Conservation (phyloP, 2,797 vertebrate genomes). For the Xiphophorus birchmanni region DNA sequence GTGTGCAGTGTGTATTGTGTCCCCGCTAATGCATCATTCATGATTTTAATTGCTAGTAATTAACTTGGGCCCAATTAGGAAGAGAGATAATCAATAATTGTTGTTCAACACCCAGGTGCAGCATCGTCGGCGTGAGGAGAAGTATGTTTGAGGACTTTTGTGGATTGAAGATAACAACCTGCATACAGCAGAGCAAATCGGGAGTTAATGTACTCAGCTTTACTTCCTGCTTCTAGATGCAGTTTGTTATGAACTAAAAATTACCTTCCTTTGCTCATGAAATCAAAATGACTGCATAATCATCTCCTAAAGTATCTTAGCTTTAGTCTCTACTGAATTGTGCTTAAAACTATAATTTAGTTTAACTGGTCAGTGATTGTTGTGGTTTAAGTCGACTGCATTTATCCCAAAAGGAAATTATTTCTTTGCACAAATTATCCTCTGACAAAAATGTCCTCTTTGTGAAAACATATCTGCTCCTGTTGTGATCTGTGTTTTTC, state of each 20-base stretch:
- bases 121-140: conserved; percentile 55
- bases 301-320: conserved; percentile 52
- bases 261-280: conserved; percentile 31
- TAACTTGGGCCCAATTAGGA: conserved; percentile 79
- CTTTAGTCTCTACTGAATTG: neutral
- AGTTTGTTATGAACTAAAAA: conserved; percentile 68
- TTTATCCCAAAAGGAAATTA: neutral
- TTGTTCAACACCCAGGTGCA: conserved; percentile 72
- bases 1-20: conserved; percentile 36
- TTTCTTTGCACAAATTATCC: neutral
- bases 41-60: conserved; percentile 81
- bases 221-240: conserved; percentile 36
- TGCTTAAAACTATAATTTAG: neutral
- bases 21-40: conserved; percentile 77
- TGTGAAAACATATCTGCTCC: neutral
- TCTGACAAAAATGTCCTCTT: neutral
- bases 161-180: conserved; percentile 11
- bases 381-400: neutral
- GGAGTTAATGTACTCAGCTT: conserved; percentile 53
- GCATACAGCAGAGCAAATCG: conserved; percentile 37
- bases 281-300: conserved; percentile 53
- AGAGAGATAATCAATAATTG: conserved; percentile 79
- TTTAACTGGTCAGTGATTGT: neutral
- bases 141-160: conserved; percentile 45
- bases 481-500: no score